Evolutionary conservation across 2,888 invertebrate species (phyloP).

Genomic region (Sceliomorpha sp.): DNA sequence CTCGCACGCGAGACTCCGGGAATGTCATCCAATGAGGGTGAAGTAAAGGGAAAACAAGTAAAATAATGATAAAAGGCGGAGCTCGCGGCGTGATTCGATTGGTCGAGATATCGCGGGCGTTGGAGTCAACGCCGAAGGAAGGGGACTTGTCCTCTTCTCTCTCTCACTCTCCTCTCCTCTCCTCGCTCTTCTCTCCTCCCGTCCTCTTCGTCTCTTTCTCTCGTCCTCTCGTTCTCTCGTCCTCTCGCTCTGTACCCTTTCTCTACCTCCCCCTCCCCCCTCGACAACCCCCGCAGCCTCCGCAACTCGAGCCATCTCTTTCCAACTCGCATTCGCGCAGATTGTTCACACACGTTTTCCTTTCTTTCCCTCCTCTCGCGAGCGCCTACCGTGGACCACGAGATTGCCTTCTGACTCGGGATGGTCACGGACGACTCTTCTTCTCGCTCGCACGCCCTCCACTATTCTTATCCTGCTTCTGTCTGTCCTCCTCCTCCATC

Average conservation of each 20-base stretch:
- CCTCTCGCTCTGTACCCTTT: slow-evolving; percentile 20
- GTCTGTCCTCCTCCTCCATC: slow-evolving; percentile 52
- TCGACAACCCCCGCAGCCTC: slow-evolving; percentile 16
- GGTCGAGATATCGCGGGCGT: slow-evolving; percentile 80
- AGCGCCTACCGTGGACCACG: slow-evolving; percentile 64
- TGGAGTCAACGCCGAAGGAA: slow-evolving; percentile 74
- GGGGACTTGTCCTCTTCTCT: slow-evolving; percentile 69
- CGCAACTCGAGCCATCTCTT: slow-evolving; percentile 19
- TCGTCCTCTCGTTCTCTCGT: slow-evolving; percentile 50
- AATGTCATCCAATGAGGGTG: slow-evolving; percentile 80
- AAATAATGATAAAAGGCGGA: slow-evolving; percentile 81
- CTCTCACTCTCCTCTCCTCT: slow-evolving; percentile 62
- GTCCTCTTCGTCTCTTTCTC: slow-evolving; percentile 46
- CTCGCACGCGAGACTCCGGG: slow-evolving; percentile 64
- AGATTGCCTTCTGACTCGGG: slow-evolving; percentile 68
- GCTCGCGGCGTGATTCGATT: slow-evolving; percentile 79
- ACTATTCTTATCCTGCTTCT: slow-evolving; percentile 41
- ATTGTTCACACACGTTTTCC: no score
- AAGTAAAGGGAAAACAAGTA: slow-evolving; percentile 80
- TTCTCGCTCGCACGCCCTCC: no score
- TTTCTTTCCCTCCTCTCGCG: no score
- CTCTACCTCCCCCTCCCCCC: slow-evolving; percentile 9
- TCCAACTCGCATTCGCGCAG: no score
- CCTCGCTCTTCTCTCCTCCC: slow-evolving; percentile 47
- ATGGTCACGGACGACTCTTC: no score